Base-by-base conservation (phyloP, 2,113 vertebrate genomes). In the Phasianus colchicus region DNA sequence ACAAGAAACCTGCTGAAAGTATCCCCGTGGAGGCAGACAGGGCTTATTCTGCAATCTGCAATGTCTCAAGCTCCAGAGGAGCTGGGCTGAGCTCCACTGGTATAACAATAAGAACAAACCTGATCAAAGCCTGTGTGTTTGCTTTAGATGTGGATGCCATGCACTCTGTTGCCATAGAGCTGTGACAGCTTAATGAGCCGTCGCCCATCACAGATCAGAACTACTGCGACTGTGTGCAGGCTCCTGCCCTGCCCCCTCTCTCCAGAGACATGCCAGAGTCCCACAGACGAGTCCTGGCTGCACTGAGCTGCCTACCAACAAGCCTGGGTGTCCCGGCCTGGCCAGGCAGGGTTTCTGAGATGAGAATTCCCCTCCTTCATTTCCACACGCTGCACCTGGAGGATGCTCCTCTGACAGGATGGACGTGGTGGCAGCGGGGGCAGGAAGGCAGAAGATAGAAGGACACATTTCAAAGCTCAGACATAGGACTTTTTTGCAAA, bases 391-490 rank as follows among this genome's bases (percentile, higher is more conserved):
- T 80, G 55, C 55, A 87, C 91, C 91, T 30, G 82, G 64, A 94
- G 93, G 83, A 88, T 57, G 32, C 55, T 91, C 25, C 40, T 82
- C 89, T 24, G 64, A 79, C 54, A 76, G 58, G 84, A 63, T 71
- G 64, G 78, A 83, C 91, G 75, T 54, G 79, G 79, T 80, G 76
- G 80, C 6, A 7, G 47, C 3, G 0, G 63, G 87, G 82, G 38
- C 82, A 83, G 96, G 90, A 83, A 89, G 82, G 85, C 45, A 54
- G 64, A 86, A 91, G 80, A 77, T 81, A 75, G 95, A 88, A 83
- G 85, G 85, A 91, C 72, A 88, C 47, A 85, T 95, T 85, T 86
- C 89, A 67, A 71, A 92, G 75, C 85, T 85, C 87, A 92, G 89
- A 83, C 61, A 34, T 57, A 30, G 50, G 47, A 67, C 91, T 91